A percentile compares a stretch with the other conserved stretches of the same genome.
phyloP scores from a whole-genome alignment of 1,140 invertebrate genomes.

The Macrobrachium rosenbergii region DNA sequence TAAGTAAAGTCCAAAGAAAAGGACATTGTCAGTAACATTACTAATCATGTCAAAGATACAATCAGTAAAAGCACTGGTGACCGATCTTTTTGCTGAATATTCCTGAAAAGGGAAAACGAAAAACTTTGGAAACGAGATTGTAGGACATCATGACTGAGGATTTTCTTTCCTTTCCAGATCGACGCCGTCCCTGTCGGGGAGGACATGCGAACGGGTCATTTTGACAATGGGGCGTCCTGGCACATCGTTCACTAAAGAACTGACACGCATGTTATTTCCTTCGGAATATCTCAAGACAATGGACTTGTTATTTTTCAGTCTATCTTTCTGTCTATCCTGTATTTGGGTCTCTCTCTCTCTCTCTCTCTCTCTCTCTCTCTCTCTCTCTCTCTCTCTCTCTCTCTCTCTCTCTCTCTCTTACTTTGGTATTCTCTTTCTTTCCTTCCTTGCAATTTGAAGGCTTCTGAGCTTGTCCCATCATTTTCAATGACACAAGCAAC shows the following conservation, averaged over 20 bases:
- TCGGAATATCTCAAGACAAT: background rate
- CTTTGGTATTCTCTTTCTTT: slow-evolving; percentile 4
- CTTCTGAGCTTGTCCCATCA: background rate
- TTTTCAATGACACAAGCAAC: background rate
- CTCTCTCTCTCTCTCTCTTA: background rate
- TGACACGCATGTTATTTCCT: background rate
- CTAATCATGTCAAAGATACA: too few relatives aligned
- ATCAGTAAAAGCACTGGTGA: too few relatives aligned
- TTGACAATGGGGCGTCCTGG: too few relatives aligned
- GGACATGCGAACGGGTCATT: too few relatives aligned
- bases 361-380: slow-evolving; percentile 34
- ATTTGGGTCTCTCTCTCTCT: slow-evolving; percentile 25
- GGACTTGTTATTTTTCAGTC: background rate
- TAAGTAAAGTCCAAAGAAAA: background rate
- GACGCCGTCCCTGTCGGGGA: too few relatives aligned
- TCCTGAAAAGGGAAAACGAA: too few relatives aligned
- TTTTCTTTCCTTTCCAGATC: background rate
- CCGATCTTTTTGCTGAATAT: too few relatives aligned
- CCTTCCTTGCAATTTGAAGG: background rate
- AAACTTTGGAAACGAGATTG: too few relatives aligned
- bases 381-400: slow-evolving; percentile 11
- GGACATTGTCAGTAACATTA: too few relatives aligned
- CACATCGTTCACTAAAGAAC: too few relatives aligned
- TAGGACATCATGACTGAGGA: background rate
- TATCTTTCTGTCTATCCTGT: slow-evolving; percentile 17